Evolutionary conservation across 2,797 vertebrate species (phyloP), one percentile per base, ranked within the genome.

Genomic region (Sebastes paucispinis): DNA sequence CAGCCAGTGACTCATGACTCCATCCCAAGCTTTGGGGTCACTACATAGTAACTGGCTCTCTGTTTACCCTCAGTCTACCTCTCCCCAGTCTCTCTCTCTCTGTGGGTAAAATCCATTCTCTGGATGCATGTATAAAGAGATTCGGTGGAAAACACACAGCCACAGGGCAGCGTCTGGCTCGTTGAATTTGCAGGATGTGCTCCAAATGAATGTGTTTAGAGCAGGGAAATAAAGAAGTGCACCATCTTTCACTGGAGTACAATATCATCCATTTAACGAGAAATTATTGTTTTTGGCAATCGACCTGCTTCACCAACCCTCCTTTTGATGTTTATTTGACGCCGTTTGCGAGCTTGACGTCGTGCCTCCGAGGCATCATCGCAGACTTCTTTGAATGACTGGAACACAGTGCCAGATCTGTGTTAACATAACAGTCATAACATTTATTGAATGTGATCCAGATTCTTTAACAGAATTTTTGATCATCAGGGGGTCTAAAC

Each of bases 1-100:
- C 73, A 92, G 80, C 62, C 77, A 57, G 82, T 91, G 86, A 91
- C 87, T 92, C 91, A 83, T 74, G 86, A 89, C 89, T 90, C 71
- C 80, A 81, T 89, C 75, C 83, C 75, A 62, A 76, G 79, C 87
- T 84, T 88, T 79, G 66, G 80, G 89, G 89, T 93, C 87, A 89
- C 75, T 64, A 36, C 77, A 81, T 80, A 71, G 75, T 83, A 69
- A 80, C 81, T 64, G 72, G 29, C 81, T 80, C 70, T 82, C 64
- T 93, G 89, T 92, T 91, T 91, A 83, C 87, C 81, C 87, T 85
- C 71, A n/a, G 5, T 90, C 80, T 39, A 32, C 73, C 78, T 73
- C 67, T 13, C 14, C 32, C 43, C 16, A 50, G 16, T 43, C 13
- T 43, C 43, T 47, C 47, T 64, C 39, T 47, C 36, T 39, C 73